Evolutionary conservation across 2,113 vertebrate genomes (phyloP).

Genomic region (Lamprotornis superbus): DNA sequence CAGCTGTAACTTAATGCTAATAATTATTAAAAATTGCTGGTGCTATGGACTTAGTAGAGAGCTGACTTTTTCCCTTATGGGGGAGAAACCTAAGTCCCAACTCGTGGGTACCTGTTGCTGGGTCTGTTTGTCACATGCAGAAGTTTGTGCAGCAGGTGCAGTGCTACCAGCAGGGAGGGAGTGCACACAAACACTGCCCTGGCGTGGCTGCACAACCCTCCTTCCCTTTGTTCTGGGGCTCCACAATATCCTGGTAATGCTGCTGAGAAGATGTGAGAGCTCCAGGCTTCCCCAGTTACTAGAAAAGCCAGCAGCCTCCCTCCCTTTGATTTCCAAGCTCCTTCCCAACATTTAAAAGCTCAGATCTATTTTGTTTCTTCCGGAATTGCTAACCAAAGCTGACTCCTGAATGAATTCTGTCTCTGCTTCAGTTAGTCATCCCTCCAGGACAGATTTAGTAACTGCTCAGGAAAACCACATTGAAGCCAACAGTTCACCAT

Average conservation of each 20-base stretch:
- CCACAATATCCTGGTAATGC: accelerated
- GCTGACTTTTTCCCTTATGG: neutral
- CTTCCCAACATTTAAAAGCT: slow-evolving; percentile 20
- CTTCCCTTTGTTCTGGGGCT: neutral
- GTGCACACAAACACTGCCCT: neutral
- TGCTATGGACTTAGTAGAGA: neutral
- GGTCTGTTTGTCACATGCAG: neutral
- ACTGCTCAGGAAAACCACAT: slow-evolving; percentile 47
- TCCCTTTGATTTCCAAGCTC: neutral
- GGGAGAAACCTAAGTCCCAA: neutral
- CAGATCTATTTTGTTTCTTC: slow-evolving; percentile 49
- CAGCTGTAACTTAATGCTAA: neutral
- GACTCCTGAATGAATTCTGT: slow-evolving; percentile 58
- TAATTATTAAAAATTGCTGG: neutral
- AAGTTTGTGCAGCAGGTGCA: neutral
- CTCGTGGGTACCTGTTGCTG: neutral
- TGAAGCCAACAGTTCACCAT: slow-evolving; percentile 35
- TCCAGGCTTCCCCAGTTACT: slow-evolving; percentile 10
- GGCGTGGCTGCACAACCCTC: neutral
- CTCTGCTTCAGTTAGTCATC: slow-evolving; percentile 59
- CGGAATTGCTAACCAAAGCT: slow-evolving; percentile 27
- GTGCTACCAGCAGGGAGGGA: neutral
- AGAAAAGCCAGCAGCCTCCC: neutral
- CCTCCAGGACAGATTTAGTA: slow-evolving; percentile 54
- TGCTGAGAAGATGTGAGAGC: neutral